phyloP scores from a whole-genome alignment of 2,113 vertebrate species.

The Protomyctophum bolini region DNA sequence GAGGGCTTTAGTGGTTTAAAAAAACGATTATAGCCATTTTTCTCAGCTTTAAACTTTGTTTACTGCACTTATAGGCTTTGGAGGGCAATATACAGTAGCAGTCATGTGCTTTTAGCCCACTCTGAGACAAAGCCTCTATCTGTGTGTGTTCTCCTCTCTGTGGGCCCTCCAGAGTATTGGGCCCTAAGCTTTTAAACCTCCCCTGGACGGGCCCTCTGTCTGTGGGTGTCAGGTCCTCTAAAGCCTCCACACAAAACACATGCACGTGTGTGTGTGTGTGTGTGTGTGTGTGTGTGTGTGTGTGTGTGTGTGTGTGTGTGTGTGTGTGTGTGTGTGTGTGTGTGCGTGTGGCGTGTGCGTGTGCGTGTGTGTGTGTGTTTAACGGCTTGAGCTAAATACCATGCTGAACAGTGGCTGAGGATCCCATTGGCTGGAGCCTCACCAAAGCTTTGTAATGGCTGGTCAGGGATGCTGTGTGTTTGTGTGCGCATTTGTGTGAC shows the following conservation, averaged over 20 bases:
- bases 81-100: constrained; percentile 19
- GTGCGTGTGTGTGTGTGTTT: not conserved
- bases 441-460: constrained; percentile 50
- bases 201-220: constrained; percentile 57
- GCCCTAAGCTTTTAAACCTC: constrained; percentile 62
- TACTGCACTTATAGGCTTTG: constrained; percentile 5
- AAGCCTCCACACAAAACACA: constrained; percentile 47
- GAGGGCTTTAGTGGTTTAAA: too few relatives aligned
- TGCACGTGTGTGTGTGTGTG: constrained; percentile 29
- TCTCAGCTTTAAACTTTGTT: too few relatives aligned
- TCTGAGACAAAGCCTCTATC: constrained; percentile 43
- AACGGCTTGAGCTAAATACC: constrained; percentile 54
- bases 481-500: not conserved
- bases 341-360: constrained; percentile 3
- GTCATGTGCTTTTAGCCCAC: constrained; percentile 29
- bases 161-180: constrained; percentile 58
- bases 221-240: constrained; percentile 53
- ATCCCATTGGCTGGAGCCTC: constrained; percentile 45
- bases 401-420: constrained; percentile 51
- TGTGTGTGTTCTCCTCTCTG: constrained; percentile 41
- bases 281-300: constrained; percentile 19
- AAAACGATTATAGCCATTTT: too few relatives aligned
- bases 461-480: constrained; percentile 31
- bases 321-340: constrained; percentile 23
- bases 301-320: constrained; percentile 24